Conservation (phyloP, 2,113 vertebrate species). For the Perognathus longimembris region DNA sequence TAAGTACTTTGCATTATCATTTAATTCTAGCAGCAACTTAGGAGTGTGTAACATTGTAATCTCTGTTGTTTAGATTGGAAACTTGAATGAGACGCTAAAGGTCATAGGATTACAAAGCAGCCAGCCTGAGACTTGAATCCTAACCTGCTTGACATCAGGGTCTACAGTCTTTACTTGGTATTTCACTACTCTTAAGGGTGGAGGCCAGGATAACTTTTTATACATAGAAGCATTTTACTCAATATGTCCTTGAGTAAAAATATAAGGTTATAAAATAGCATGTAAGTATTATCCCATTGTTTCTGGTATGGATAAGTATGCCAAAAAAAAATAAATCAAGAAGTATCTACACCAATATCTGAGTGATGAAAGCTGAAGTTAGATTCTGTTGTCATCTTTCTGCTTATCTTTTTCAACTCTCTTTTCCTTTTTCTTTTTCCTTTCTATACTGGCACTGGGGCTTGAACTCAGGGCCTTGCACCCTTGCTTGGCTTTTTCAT, state of each 20-base stretch:
- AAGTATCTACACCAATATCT: not conserved
- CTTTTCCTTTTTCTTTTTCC: too few species aligned
- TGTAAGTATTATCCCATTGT: not conserved
- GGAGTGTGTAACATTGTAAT: not conserved
- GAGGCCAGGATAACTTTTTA: not conserved
- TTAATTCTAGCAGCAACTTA: not conserved
- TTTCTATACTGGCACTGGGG: too few species aligned
- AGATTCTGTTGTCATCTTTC: not conserved
- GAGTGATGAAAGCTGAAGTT: not conserved
- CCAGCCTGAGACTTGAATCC: not conserved
- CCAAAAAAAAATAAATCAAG: not conserved
- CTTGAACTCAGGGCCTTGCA: too few species aligned
- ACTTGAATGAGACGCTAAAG: not conserved
- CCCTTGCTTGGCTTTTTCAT: too few species aligned
- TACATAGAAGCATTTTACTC: not conserved
- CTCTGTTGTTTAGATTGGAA: not conserved
- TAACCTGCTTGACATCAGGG: not conserved
- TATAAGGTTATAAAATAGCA: not conserved
- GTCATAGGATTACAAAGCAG: not conserved
- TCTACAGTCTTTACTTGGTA: not conserved
- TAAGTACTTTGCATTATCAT: not conserved
- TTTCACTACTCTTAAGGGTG: not conserved
- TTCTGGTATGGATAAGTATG: not conserved
- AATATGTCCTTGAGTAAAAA: not conserved
- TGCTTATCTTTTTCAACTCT: not conserved